Conservation (phyloP, 1,140 invertebrate genomes). For the Solen grandis region DNA sequence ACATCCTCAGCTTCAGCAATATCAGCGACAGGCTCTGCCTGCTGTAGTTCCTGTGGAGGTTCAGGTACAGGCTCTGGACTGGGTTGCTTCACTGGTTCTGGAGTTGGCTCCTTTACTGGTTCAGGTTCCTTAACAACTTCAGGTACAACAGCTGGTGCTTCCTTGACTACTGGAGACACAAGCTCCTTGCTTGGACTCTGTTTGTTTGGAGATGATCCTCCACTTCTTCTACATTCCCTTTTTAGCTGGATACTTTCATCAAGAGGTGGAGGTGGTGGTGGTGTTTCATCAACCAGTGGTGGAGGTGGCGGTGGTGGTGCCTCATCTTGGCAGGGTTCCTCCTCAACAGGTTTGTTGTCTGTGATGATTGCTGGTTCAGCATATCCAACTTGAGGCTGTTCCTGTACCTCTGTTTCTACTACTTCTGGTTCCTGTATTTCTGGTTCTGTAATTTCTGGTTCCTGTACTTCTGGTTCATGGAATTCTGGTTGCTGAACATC, state of each 20-base stretch:
- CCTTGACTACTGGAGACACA: conserved; percentile 15
- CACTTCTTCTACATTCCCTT: conserved; percentile 34
- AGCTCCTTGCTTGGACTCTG: conserved; percentile 30
- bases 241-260: conserved; percentile 51
- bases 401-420: neutral
- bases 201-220: conserved; percentile 48
- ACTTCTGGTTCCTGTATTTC: neutral
- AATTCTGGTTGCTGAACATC: too few relatives aligned
- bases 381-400: conserved; percentile 28
- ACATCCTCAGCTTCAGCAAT: conserved; percentile 13
- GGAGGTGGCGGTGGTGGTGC: conserved; percentile 51
- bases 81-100: conserved; percentile 2
- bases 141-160: conserved; percentile 17
- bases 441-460: neutral
- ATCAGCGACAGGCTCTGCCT: conserved; percentile 13
- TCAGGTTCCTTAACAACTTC: conserved; percentile 36
- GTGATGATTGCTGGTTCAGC: conserved; percentile 44
- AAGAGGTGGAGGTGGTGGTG: conserved; percentile 47
- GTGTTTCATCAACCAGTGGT: conserved; percentile 41
- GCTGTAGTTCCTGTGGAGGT: neutral
- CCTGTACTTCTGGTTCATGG: neutral
- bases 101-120: conserved; percentile 1
- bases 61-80: neutral
- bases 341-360: conserved; percentile 45
- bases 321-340: conserved; percentile 18